A percentile compares a stretch with the other conserved stretches of the same genome.
Evolutionary conservation across 1,140 invertebrate species (phyloP).

Genomic region (Drosophila gunungcola): DNA sequence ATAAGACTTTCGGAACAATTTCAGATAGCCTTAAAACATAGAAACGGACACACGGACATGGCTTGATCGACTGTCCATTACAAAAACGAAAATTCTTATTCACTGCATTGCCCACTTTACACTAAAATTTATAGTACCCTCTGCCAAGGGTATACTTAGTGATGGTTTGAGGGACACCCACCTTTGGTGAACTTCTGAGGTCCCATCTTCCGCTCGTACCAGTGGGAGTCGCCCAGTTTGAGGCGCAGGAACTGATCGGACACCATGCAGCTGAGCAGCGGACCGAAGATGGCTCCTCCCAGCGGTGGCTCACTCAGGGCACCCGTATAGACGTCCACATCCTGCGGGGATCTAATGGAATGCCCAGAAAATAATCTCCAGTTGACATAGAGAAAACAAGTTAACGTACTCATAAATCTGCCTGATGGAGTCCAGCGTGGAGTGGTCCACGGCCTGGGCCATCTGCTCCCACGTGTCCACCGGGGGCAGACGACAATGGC

Average conservation of each 20-base stretch:
- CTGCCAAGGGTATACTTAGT: too few species aligned
- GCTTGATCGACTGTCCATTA: too few species aligned
- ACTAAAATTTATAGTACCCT: too few species aligned
- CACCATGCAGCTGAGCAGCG: slow-evolving; percentile 94
- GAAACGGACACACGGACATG: too few species aligned
- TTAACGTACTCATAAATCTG: slow-evolving; percentile 88
- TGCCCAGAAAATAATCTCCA: not conserved
- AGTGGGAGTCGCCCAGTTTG: slow-evolving; percentile 93
- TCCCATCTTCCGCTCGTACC: slow-evolving; percentile 91
- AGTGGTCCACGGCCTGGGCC: slow-evolving; percentile 86
- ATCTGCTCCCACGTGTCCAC: slow-evolving; percentile 92
- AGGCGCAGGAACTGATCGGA: slow-evolving; percentile 93
- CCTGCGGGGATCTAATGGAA: slow-evolving; percentile 88
- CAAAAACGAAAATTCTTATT: too few species aligned
- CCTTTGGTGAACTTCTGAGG: slow-evolving; percentile 90
- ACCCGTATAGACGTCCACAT: slow-evolving; percentile 95
- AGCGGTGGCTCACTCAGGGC: slow-evolving; percentile 91
- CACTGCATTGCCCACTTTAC: too few species aligned
- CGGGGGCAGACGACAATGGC: slow-evolving; percentile 89
- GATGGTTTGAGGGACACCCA: slow-evolving; percentile 65
- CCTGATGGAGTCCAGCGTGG: slow-evolving; percentile 87
- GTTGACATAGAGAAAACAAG: not conserved
- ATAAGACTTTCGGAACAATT: too few species aligned
- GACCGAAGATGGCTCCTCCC: slow-evolving; percentile 90
- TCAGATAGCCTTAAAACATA: too few species aligned